Conservation (phyloP, 2,113 vertebrate species). For the Delphinus delphis region DNA sequence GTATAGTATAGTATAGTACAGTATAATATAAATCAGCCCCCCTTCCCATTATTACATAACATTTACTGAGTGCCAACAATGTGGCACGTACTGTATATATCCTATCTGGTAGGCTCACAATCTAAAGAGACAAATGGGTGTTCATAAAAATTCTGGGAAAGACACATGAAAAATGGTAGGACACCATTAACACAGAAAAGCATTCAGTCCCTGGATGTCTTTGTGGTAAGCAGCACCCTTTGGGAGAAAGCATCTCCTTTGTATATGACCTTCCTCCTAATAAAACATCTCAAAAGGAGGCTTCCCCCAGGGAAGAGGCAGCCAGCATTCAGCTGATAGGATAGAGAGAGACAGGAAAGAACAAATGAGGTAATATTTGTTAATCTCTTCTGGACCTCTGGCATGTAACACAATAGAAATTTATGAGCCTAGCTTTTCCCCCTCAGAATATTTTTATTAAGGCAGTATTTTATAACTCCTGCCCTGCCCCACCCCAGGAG, state of each 20-base stretch:
- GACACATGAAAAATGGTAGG: not conserved
- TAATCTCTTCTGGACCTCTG: constrained; percentile 57
- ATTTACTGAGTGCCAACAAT: not conserved
- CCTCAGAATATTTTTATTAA: constrained; percentile 76
- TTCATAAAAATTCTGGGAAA: constrained; percentile 4
- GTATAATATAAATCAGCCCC: not conserved
- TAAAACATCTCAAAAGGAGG: constrained; percentile 29
- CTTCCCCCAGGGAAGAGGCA: constrained; percentile 3
- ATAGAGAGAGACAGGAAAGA: constrained; percentile 18
- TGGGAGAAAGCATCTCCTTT: constrained; percentile 41
- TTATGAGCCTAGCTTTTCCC: constrained; percentile 61
- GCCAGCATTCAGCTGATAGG: constrained; percentile 5
- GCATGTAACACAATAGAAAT: constrained; percentile 59
- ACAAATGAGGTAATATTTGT: constrained; percentile 57
- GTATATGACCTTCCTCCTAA: constrained; percentile 24
- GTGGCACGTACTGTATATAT: not conserved
- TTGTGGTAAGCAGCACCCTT: not conserved
- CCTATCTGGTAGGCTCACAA: not conserved
- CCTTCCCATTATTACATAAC: not conserved
- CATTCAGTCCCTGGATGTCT: not conserved
- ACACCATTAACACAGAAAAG: not conserved
- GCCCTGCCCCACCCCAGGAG: not conserved
- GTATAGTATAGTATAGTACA: too few relatives aligned
- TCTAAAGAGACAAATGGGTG: not conserved
- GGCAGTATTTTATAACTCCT: constrained; percentile 56